These are phyloP conservation scores for Gorsachius goisagi DNA, from an alignment of 2,113 vertebrate genomes.

Conservation along the genomic window DNA sequence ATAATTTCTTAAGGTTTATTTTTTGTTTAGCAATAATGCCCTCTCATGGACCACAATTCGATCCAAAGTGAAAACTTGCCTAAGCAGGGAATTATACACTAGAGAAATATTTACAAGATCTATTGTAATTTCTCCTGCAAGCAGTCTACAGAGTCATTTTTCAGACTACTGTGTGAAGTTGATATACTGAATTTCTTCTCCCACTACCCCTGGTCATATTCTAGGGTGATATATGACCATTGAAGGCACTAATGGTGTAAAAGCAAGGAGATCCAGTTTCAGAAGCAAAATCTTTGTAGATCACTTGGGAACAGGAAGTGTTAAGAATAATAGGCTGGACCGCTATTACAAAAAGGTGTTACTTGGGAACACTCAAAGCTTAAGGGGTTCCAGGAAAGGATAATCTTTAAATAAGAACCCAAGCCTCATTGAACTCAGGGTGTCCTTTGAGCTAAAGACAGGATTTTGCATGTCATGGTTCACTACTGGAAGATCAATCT, in stretches of 20 bases:
- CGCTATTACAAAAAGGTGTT: not conserved
- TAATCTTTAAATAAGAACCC: not conserved
- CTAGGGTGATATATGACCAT: not conserved
- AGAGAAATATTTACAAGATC: conserved; percentile 76
- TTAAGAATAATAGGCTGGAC: not conserved
- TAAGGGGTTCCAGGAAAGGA: not conserved
- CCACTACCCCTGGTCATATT: not conserved
- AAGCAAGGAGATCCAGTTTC: not conserved
- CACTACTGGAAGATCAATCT: not conserved
- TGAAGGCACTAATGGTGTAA: not conserved
- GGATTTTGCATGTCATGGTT: not conserved
- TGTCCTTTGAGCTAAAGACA: not conserved
- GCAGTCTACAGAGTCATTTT: conserved; percentile 48
- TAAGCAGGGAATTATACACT: conserved; percentile 70
- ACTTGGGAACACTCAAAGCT: not conserved
- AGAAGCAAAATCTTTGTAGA: not conserved
- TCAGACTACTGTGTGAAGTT: not conserved
- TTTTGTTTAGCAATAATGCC: conserved; percentile 57
- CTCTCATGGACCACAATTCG: conserved; percentile 55
- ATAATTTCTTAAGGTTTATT: conserved; percentile 66
- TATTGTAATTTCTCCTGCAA: conserved; percentile 63
- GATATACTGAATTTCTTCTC: conserved; percentile 1
- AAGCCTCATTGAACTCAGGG: not conserved
- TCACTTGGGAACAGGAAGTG: not conserved
- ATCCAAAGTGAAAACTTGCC: conserved; percentile 74